Evolutionary conservation across 2,888 invertebrate species (phyloP), one percentile per base, ranked within the genome.

Genomic region (Phytoseiulus persimilis): DNA sequence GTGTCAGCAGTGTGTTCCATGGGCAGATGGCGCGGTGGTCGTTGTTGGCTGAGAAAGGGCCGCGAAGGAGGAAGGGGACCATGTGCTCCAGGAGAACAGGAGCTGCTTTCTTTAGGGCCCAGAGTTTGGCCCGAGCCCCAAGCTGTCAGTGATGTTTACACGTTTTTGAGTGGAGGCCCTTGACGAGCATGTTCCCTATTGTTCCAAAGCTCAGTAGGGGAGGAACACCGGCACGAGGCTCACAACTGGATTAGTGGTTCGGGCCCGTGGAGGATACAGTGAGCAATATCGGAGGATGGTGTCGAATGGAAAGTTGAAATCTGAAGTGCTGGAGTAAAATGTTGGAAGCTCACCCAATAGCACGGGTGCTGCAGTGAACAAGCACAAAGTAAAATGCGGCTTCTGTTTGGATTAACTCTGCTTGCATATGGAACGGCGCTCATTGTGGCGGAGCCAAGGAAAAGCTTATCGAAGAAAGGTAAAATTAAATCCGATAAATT

Each of bases 331-430:
- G 65, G 65, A 65, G 65, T 65, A 65, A 65, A 65, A 65, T 65
- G 65, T 23, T 65, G 65, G 65, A 65, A 23, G 65, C 65, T 65
- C 65, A 65, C 65, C 65, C 65, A 14, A 23, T 28, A 23, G 65
- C 65, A 65, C 65, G 65, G 65, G 65, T 65, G 65, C 18, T 65
- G 65, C 65, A 65, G 65, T 65, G 65, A 65, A 65, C 65, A 65
- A 14, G 65, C 28, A 65, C 28, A 14, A 28, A 65, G 39, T 87
- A 45, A 87, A 33, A 87, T 87, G 87, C 32, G 87, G 87, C 87
- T 87, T 9, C 39, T 45, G 39, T 32, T 87, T 45, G 87, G 87
- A 87, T 87, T 87, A 87, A 87, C 23, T n/a, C 87, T 87, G 39
- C 87, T 87, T 28, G 32, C n/a, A n/a, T 87, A 45, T 87, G 87